These are phyloP conservation scores for Limnothrissa miodon DNA, from an alignment of 2,113 vertebrate genomes.

Conservation along the genomic window DNA sequence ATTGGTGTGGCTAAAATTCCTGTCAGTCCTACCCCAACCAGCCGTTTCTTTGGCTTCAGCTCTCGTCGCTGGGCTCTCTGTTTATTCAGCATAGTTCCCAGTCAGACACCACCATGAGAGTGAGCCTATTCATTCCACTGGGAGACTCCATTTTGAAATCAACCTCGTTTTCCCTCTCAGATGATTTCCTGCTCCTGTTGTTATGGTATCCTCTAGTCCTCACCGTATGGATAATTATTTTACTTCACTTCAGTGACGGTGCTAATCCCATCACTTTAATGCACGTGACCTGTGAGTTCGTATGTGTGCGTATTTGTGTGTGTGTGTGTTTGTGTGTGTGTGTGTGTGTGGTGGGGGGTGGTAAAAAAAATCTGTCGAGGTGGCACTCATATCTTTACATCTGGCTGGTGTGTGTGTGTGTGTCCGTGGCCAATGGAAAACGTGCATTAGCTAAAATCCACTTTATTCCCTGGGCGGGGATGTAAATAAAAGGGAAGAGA, in stretches of 20 bases:
- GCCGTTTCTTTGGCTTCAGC: neutral
- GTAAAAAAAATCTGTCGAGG: neutral
- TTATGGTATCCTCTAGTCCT: neutral
- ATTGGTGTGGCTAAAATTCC: constrained; percentile 13
- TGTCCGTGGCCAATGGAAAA: constrained; percentile 7
- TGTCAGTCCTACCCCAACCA: neutral
- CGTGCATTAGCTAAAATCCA: constrained; percentile 37
- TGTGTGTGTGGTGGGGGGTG: neutral
- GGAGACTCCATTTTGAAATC: neutral
- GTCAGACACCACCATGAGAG: neutral
- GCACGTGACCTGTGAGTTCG: neutral
- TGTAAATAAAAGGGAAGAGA: constrained; percentile 56
- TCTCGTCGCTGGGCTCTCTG: neutral
- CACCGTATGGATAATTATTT: neutral
- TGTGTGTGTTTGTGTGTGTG: neutral
- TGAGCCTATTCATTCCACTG: neutral
- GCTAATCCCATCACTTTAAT: neutral
- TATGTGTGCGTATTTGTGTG: neutral
- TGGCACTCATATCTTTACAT: constrained; percentile 5
- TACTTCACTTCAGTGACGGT: neutral
- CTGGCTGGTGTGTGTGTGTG: neutral
- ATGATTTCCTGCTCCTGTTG: neutral
- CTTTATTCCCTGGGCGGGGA: constrained; percentile 48
- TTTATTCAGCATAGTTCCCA: neutral
- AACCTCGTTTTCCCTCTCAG: neutral